Base-by-base conservation (phyloP, 2,888 invertebrate genomes). In the Chromoteleia sp. region DNA sequence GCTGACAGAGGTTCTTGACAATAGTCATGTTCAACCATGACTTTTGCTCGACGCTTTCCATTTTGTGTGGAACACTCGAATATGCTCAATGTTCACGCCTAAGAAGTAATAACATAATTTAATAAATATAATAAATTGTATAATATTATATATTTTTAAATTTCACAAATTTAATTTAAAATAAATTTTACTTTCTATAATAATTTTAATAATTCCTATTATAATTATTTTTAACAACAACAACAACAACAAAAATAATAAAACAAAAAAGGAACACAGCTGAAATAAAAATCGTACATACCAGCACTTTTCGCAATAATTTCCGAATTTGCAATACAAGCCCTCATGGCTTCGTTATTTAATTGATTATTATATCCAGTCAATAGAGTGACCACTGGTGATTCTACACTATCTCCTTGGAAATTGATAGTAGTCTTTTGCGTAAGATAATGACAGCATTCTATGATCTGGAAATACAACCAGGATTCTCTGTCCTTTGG, bases 41-140 rank as follows among this genome's bases (percentile, higher is more conserved):
- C 94, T 94, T 87, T 94, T 94, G 77, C 93, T 93, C 21, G 94
- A 93, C 86, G 95, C 95, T 90, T 97, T 97, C 96, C 97, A 98
- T 92, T 96, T 97, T 52, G 94, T 93, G 92, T 96, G 96, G 93
- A 98, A 98, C 85, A 95, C 94, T 85, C 95, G 95, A 85, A 98
- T 96, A 88, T 95, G 95, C 91, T 97, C 96, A 68, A 97, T 93
- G 86, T 96, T 94, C 58, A 98, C 95, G 15, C 97, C 97, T 94
- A 85, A 8, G 90, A 33, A 71, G 48, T 41, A 73, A 70, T 56
- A 25, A 17, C 45, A 15, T 19, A n/a, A n/a, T n/a, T n/a, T n/a
- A n/a, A n/a, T n/a, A n/a, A n/a, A n/a, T n/a, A n/a, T n/a, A n/a
- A n/a, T n/a, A n/a, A n/a, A n/a, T n/a, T n/a, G n/a, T n/a, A n/a